Conservation (phyloP, 2,797 vertebrate genomes). For the Takifugu rubripes region DNA sequence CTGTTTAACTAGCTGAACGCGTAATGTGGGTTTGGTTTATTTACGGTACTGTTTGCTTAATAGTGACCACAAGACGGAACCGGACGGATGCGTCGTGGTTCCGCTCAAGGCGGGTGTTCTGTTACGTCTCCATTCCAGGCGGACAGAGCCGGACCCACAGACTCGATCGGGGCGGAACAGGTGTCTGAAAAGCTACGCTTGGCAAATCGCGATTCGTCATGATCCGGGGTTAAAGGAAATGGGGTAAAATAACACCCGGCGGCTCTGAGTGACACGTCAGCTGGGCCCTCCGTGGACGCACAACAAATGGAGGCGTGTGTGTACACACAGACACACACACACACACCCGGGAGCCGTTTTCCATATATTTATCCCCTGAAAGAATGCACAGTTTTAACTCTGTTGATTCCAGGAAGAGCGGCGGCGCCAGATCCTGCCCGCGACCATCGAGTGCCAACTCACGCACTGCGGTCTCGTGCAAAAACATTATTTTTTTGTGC, state of each 20-base stretch:
- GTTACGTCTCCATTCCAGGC: constrained; percentile 26
- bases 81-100: constrained; percentile 11
- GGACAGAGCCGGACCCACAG: constrained; percentile 50
- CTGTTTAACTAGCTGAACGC: constrained; percentile 62
- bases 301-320: constrained; percentile 33
- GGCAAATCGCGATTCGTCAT: constrained; percentile 77
- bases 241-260: constrained; percentile 72
- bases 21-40: constrained; percentile 64
- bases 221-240: constrained; percentile 74
- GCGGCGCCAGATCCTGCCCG: no score
- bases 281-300: constrained; percentile 61
- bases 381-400: no score
- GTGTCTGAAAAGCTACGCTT: constrained; percentile 68
- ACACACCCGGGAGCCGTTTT: no score
- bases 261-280: constrained; percentile 73
- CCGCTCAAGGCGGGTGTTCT: constrained; percentile 32
- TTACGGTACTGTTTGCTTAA: constrained; percentile 60
- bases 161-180: constrained; percentile 67
- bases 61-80: constrained; percentile 44
- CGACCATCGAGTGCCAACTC: constrained; percentile 53
- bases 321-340: constrained; percentile 15
- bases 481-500: constrained; percentile 50
- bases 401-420: no score
- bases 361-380: no score
- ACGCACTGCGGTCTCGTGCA: constrained; percentile 49